Evolutionary conservation across 2,113 vertebrate genomes (phyloP).

Genomic region (Gobius niger): DNA sequence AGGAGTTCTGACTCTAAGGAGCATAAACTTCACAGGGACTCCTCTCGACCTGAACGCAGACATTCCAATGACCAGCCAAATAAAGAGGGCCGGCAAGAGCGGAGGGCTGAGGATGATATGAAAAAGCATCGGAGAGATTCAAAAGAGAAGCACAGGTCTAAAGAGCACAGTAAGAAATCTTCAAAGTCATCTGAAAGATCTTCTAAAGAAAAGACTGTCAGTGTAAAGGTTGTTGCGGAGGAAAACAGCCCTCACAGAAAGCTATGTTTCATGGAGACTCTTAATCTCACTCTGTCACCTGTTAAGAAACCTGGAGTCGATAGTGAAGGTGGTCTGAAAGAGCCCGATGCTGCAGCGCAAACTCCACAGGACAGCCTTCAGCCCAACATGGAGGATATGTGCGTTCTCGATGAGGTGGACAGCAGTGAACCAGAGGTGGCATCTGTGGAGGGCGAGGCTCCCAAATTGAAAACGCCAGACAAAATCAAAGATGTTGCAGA

Average conservation of each 20-base stretch:
- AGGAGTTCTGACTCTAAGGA: conserved; percentile 45
- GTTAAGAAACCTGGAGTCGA: conserved; percentile 79
- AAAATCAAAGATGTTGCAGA: not conserved
- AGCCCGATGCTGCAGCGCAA: conserved; percentile 24
- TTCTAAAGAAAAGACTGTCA: not conserved
- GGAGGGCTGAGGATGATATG: conserved; percentile 49
- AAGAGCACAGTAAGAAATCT: conserved; percentile 48
- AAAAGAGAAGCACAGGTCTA: conserved; percentile 64
- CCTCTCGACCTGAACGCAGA: conserved; percentile 46
- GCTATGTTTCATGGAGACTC: conserved; percentile 94
- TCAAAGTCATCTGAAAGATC: conserved; percentile 27
- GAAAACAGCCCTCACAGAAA: conserved; percentile 78
- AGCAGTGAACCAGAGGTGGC: conserved; percentile 41
- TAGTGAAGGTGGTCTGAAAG: not conserved
- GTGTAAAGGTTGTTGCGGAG: conserved; percentile 19
- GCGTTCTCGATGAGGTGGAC: conserved; percentile 67
- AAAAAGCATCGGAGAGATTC: conserved; percentile 47
- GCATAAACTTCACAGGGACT: conserved; percentile 14
- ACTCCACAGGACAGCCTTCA: conserved; percentile 32
- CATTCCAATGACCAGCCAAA: conserved; percentile 43
- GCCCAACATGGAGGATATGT: conserved; percentile 61
- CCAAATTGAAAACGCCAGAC: not conserved
- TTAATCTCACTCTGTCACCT: conserved; percentile 95
- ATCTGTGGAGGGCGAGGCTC: not conserved
- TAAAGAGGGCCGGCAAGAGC: conserved; percentile 44